Conservation (phyloP, 2,888 invertebrate species). For the Troides oblongomaculatus region DNA sequence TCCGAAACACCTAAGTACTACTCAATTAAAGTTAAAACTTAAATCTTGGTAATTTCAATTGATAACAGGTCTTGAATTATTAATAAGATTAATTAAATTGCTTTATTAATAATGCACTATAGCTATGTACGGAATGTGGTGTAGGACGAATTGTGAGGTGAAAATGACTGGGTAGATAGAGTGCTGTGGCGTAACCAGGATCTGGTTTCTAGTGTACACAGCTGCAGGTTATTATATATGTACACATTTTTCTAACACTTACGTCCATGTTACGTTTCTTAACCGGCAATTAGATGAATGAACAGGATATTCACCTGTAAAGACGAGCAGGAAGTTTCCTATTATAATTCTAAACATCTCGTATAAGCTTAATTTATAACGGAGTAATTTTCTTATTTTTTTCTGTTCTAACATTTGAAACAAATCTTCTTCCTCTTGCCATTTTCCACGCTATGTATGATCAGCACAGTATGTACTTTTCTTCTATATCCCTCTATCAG, state of each 20-base stretch:
- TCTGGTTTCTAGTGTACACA: slow-evolving; percentile 1
- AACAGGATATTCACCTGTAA: too few relatives aligned
- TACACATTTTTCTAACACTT: neutral
- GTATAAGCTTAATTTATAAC: too few relatives aligned
- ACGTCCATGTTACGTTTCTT: neutral
- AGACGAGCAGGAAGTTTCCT: too few relatives aligned
- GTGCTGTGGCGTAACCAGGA: slow-evolving; percentile 16
- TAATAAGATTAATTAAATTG: slow-evolving; percentile 1
- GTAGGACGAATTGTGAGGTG: slow-evolving; percentile 7
- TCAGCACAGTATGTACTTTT: too few relatives aligned
- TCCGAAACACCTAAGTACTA: neutral
- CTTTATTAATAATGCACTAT: slow-evolving; percentile 11
- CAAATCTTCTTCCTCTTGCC: too few relatives aligned
- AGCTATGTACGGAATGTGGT: slow-evolving; percentile 18
- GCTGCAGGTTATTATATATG: neutral
- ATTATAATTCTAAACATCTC: too few relatives aligned
- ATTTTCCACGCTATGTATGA: too few relatives aligned
- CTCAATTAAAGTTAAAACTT: slow-evolving; percentile 1
- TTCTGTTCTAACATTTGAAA: too few relatives aligned
- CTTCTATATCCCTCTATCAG: too few relatives aligned
- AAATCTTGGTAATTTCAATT: slow-evolving; percentile 1
- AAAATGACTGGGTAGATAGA: slow-evolving; percentile 12
- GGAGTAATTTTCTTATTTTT: too few relatives aligned
- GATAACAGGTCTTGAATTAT: slow-evolving; percentile 21
- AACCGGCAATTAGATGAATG: too few relatives aligned